Evolutionary conservation across 64 coral and sea anemone species (phyloP).

Genomic region (Actinia tenebrosa): DNA sequence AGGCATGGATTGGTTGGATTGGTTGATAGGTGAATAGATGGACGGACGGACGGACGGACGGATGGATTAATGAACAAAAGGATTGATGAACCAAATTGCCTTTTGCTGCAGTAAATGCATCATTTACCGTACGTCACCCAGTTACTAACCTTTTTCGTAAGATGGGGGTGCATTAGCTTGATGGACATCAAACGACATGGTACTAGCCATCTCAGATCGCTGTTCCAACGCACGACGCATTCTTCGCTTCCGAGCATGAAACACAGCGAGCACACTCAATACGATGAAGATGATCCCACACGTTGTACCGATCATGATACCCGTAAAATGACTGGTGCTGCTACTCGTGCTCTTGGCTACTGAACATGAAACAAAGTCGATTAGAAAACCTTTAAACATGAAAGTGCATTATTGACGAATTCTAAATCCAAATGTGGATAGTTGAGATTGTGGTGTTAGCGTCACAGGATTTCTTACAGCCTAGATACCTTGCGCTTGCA

Average conservation of each 20-base stretch:
- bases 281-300: conserved; percentile 89
- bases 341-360: neutral
- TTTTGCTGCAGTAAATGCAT: too few species aligned
- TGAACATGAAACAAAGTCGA: conserved; percentile 4
- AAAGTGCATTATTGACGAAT: too few species aligned
- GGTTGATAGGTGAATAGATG: neutral
- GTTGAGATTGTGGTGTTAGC: too few species aligned
- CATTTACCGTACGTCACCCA: neutral
- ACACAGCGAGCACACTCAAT: conserved; percentile 69
- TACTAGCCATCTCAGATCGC: conserved; percentile 56
- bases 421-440: too few species aligned
- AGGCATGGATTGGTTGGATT: neutral
- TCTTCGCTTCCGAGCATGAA: conserved; percentile 67
- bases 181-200: conserved; percentile 71
- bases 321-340: conserved; percentile 61
- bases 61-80: neutral
- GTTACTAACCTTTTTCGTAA: conserved; percentile 59
- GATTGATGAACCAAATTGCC: too few species aligned
- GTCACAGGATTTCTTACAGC: too few species aligned
- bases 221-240: conserved; percentile 40
- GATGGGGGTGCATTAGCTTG: conserved; percentile 53
- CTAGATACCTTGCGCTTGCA: too few species aligned
- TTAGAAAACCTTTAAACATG: too few species aligned
- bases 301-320: conserved; percentile 90
- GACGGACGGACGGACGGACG: too few species aligned